Evolutionary conservation across 2,113 vertebrate species (phyloP), one percentile per base, ranked within the genome.

Genomic region (Pseudolaguvia tuberculata): DNA sequence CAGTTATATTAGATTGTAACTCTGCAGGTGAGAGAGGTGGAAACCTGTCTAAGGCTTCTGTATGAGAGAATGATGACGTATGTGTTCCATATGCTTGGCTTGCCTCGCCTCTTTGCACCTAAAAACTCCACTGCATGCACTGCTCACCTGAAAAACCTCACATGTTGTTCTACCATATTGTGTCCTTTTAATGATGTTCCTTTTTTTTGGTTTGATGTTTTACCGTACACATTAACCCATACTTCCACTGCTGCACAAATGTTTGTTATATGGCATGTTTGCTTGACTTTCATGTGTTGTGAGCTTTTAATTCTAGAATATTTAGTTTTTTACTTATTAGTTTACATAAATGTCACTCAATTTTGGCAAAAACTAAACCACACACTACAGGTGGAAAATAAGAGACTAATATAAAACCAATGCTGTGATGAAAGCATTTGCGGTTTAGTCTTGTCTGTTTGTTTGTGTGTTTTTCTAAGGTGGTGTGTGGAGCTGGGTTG

Each of bases 21-120:
- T 39, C 67, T 57, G 17, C 69, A 45, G 69, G 45, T 73, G 45
- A 35, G 20, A 0, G 14, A 68, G 67, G 68, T n/a, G 35, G 31
- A 75, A 29, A 58, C 65, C 68, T 78, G 68, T 82, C 5, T 67
- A 21, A 70, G 85, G 85, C 86, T 87, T 71, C 66, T 70, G 80
- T 69, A 62, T 55, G 42, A 67, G 61, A 2, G 1, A 71, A 51
- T 72, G 74, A 21, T 55, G 48, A 57, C 58, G 42, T 65, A 20
- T 78, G 27, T 77, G 35, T 81, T 80, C 72, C 63, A 79, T 67
- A 69, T 74, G 58, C 75, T 82, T 59, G 62, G 83, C 84, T 85
- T 81, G 84, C 31, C 61, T 76, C 70, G 84, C 31, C 61, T 76
- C 70, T 81, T 67, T 29, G 29, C 58, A n/a, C 50, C 42, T 31